phyloP scores from a whole-genome alignment of 37 sponge, comb jelly and placozoan genomes.

The Aphrocallistes beatrix region DNA sequence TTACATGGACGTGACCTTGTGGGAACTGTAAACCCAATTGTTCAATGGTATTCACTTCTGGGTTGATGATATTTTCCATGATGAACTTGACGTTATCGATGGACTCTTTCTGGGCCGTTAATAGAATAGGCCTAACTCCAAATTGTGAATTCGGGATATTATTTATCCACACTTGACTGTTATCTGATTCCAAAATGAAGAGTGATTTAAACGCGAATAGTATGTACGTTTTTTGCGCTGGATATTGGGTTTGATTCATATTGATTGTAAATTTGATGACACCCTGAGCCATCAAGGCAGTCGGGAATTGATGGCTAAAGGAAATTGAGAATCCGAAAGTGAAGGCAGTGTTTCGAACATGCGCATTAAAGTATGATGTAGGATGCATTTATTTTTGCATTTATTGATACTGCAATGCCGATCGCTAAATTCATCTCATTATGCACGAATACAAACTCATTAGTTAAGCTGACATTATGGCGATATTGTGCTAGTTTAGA shows the following conservation, averaged over 20 bases:
- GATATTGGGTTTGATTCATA: background rate
- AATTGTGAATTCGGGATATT: background rate
- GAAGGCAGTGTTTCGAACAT: background rate
- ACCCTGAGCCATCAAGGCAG: background rate
- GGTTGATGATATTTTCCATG: constrained; percentile 15
- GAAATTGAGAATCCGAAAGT: background rate
- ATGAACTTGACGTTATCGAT: constrained; percentile 3
- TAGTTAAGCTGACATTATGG: background rate
- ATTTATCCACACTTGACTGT: background rate
- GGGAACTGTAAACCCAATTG: background rate
- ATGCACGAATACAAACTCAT: background rate
- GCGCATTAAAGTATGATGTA: background rate
- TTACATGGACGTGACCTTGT: background rate
- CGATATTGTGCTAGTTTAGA: background rate
- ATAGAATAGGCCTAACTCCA: background rate
- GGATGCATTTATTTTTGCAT: too few relatives aligned
- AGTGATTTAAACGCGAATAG: background rate
- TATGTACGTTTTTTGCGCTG: background rate
- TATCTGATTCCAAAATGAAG: background rate
- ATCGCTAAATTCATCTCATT: background rate
- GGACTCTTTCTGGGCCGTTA: constrained; percentile 1
- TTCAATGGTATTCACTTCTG: background rate
- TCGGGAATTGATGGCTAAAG: background rate
- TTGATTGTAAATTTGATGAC: background rate
- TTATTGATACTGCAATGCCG: background rate